Conservation (phyloP, 92 coral and sea anemone genomes). For the Bergia sp. region DNA sequence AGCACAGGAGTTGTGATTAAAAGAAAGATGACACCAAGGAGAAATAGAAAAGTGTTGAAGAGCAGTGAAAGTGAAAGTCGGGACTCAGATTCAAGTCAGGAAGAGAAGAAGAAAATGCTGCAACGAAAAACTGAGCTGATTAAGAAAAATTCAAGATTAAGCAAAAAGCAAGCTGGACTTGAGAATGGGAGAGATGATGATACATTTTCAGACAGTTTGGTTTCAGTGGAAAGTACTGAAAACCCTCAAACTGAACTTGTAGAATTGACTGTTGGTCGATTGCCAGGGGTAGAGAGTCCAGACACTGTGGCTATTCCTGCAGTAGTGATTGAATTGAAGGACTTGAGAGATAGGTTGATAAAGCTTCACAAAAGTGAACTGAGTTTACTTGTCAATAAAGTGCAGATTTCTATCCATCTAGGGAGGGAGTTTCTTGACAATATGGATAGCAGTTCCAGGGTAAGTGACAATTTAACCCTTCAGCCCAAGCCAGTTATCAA, state of each 20-base stretch:
- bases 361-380: constrained; percentile 10
- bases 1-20: background rate
- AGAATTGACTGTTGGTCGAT: background rate
- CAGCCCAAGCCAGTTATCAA: no score
- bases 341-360: constrained; percentile 9
- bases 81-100: background rate
- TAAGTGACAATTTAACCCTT: background rate
- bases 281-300: constrained; percentile 14
- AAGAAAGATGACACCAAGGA: background rate
- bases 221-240: background rate
- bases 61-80: background rate
- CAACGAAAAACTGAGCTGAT: background rate
- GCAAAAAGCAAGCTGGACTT: background rate
- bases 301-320: background rate
- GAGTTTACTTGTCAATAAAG: constrained; percentile 1
- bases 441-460: background rate
- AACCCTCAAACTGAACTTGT: background rate
- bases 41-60: background rate
- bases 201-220: background rate
- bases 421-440: background rate
- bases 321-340: background rate
- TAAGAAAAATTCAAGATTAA: background rate
- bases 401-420: background rate
- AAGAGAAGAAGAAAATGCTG: no score
- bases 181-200: background rate